phyloP scores from a whole-genome alignment of 2,113 vertebrate genomes.

The Hippocampus guttulatus region DNA sequence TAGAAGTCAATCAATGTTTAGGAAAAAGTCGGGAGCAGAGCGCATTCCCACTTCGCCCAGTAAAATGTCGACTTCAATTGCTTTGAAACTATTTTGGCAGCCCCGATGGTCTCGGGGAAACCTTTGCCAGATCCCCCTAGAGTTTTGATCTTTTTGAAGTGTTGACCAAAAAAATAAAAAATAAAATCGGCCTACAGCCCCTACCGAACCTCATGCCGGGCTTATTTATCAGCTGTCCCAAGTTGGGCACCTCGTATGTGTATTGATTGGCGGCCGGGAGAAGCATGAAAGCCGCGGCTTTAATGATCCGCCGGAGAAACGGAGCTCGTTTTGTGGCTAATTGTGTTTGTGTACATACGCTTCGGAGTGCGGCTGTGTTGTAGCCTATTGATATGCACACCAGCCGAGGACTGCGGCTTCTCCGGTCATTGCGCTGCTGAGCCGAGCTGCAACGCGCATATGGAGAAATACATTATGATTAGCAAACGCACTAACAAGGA shows the following conservation, averaged over 20 bases:
- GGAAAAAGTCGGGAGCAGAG: constrained; percentile 37
- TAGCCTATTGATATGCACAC: not conserved
- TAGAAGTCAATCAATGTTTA: constrained; percentile 57
- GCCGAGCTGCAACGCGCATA: not conserved
- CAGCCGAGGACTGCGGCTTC: not conserved
- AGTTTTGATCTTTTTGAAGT: constrained; percentile 22
- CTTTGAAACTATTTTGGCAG: constrained; percentile 7
- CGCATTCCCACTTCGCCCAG: constrained; percentile 3
- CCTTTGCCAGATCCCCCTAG: constrained; percentile 10
- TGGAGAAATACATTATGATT: constrained; percentile 23
- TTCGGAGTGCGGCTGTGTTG: not conserved
- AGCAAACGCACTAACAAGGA: constrained; percentile 16
- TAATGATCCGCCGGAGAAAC: constrained; percentile 22
- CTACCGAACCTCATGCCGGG: constrained; percentile 13
- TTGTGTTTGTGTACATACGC: constrained; percentile 4
- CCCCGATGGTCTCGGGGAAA: not conserved
- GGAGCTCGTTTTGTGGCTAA: not conserved
- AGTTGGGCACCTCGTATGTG: constrained; percentile 24
- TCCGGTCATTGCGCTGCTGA: not conserved
- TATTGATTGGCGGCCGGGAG: constrained; percentile 39
- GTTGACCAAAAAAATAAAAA: constrained; percentile 8
- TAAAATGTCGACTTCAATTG: constrained; percentile 14
- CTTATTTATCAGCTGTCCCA: constrained; percentile 37
- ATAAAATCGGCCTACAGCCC: not conserved
- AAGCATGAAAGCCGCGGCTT: constrained; percentile 24